phyloP scores from a whole-genome alignment of 2,888 invertebrate species.

The Phaonia tiefii region DNA sequence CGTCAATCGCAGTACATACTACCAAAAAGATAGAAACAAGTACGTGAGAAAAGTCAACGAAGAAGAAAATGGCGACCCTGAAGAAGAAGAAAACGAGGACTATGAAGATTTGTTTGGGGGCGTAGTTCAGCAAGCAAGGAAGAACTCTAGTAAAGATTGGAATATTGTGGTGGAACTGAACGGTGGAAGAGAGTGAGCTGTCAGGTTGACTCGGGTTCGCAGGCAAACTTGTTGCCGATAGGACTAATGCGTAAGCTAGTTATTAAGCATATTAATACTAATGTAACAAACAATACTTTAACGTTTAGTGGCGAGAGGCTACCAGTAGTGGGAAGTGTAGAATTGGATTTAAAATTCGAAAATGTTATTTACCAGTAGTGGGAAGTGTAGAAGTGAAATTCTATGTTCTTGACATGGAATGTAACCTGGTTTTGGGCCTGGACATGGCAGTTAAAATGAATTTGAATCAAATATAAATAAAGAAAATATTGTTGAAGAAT shows the following conservation, averaged over 20 bases:
- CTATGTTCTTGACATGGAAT: constrained; percentile 13
- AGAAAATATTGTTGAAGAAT: constrained; percentile 47
- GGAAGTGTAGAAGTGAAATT: background rate
- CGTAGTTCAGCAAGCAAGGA: background rate
- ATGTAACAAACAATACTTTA: constrained; percentile 25
- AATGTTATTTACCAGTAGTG: too few relatives aligned
- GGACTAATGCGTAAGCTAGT: too few relatives aligned
- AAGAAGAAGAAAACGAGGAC: background rate
- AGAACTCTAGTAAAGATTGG: constrained; percentile 12
- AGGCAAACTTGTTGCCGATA: constrained; percentile 8
- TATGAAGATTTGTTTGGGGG: constrained; percentile 23
- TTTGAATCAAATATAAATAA: constrained; percentile 32
- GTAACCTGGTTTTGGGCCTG: constrained; percentile 34
- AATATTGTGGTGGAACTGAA: constrained; percentile 19
- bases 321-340: constrained; percentile 5
- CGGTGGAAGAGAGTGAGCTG: constrained; percentile 15
- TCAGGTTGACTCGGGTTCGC: constrained; percentile 31
- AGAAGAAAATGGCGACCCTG: background rate
- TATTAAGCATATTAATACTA: background rate
- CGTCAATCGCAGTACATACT: too few relatives aligned
- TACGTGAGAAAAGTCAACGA: background rate
- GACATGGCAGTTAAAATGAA: constrained; percentile 33
- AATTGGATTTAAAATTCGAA: background rate
- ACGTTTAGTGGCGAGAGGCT: constrained; percentile 38
- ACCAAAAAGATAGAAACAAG: too few relatives aligned